Percentiles rank a stretch among this genome's conserved stretches.
These are phyloP conservation scores for Scolopax rusticola DNA, from an alignment of 2,797 vertebrate species.

Conservation along the genomic window DNA sequence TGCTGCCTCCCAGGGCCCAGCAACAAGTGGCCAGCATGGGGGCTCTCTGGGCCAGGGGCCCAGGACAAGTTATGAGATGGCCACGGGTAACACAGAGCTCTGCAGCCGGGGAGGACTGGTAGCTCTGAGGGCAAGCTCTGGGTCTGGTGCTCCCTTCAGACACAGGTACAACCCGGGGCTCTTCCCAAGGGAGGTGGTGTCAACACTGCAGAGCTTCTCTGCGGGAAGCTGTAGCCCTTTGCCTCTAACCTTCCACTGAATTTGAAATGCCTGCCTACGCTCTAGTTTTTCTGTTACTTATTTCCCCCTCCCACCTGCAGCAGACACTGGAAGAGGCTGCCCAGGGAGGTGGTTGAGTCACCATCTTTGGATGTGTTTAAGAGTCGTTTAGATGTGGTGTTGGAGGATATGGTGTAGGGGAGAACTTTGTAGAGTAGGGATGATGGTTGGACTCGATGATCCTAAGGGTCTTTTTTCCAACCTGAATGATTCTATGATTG, in stretches of 20 bases:
- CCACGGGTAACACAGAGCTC: rapidly evolving
- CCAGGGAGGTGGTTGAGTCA: too few relatives aligned
- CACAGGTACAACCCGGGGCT: rapidly evolving
- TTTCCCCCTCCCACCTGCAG: rapidly evolving
- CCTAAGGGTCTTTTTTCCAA: too few relatives aligned
- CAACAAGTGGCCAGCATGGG: rapidly evolving
- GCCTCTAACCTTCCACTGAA: rapidly evolving
- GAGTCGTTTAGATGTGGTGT: too few relatives aligned
- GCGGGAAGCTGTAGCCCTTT: too few relatives aligned
- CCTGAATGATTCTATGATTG: too few relatives aligned
- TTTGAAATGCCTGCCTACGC: rapidly evolving
- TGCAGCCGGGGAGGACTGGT: not conserved
- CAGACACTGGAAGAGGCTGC: too few relatives aligned
- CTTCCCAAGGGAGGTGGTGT: rapidly evolving
- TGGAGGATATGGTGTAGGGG: too few relatives aligned
- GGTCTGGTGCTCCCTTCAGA: not conserved
- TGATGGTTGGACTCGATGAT: too few relatives aligned
- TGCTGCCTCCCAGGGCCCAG: not conserved
- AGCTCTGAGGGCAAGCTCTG: not conserved
- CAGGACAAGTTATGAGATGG: rapidly evolving
- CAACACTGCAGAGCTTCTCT: rapidly evolving
- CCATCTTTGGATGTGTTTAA: too few relatives aligned
- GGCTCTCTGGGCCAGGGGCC: not conserved
- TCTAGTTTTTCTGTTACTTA: not conserved
- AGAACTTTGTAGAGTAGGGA: too few relatives aligned